Base-by-base conservation (phyloP, 2,113 vertebrate genomes). In the Elachura formosa region DNA sequence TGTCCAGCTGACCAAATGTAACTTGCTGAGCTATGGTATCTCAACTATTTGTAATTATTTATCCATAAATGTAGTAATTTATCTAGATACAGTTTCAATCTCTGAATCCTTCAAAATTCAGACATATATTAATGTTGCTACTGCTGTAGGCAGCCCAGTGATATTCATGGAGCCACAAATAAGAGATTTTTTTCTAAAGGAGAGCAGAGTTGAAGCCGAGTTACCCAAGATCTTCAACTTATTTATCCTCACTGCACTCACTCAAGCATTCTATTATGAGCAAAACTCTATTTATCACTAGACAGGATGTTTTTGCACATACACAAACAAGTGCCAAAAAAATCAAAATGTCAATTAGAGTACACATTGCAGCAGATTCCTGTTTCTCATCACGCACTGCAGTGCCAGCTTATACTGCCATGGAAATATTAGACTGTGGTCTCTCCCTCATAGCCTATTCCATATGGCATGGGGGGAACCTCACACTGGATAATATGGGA, bases 241-340 rank as follows among this genome's bases (percentile, higher is more conserved):
- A 72, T 90, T 94, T 82, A 87, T 82, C 61, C 69, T 91, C 4
- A 1, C 45, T 93, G 41, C 49, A 38, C 54, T 68, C 69, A 34
- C 45, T 76, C 80, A 84, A 84, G 77, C 80, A 86, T 88, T 72
- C 71, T 13, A 64, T 84, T 87, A 81, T 26, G 73, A 94, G 61
- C 61, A 94, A 86, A 92, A 88, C 34, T 69, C 88, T 88, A 86
- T 90, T 94, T 90, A 71, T 80, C 91, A 81, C 48, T 25, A 90
- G 83, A 75, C 3, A 16, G 68, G 66, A 86, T 87, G 80, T 45
- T 92, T 92, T 87, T 94, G 68, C 77, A 81, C 69, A 90, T 56
- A 90, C 76, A 93, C 56, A 90, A 94, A 81, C 61, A 78, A 90
- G 66, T 82, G 91, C 91, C 89, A 95, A 89, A 94, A 92, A 92